phyloP scores from a whole-genome alignment of 2,113 vertebrate genomes.

The Holacanthus passer region DNA sequence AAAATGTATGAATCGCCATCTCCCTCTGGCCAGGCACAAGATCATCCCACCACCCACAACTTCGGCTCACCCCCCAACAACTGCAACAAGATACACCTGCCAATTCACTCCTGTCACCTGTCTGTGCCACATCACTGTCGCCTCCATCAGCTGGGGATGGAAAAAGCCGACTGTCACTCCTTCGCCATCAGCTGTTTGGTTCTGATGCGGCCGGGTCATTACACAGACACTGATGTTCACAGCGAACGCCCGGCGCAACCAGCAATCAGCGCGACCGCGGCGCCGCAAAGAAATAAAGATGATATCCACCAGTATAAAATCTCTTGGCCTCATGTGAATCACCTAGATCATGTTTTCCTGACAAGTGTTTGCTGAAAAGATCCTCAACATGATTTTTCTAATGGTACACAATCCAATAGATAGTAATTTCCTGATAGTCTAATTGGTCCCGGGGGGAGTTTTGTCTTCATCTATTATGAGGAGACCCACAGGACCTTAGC shows the following conservation, averaged over 20 bases:
- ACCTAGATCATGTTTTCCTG: conserved; percentile 46
- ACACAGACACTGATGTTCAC: conserved; percentile 15
- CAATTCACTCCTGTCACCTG: conserved; percentile 60
- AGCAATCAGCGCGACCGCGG: conserved; percentile 20
- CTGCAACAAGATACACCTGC: conserved; percentile 59
- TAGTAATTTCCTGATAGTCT: conserved; percentile 80
- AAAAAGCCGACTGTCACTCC: conserved; percentile 31
- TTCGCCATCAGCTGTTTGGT: conserved; percentile 37
- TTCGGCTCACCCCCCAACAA: conserved; percentile 14
- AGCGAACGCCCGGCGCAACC: not conserved
- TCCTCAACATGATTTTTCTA: conserved; percentile 65
- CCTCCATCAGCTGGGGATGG: conserved; percentile 42
- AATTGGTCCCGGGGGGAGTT: conserved; percentile 80
- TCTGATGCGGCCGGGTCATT: conserved; percentile 34
- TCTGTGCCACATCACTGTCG: conserved; percentile 55
- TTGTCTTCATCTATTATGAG: conserved; percentile 79
- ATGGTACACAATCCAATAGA: conserved; percentile 75
- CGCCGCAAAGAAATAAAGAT: conserved; percentile 29
- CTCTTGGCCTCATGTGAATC: conserved; percentile 4
- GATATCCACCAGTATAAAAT: conserved; percentile 15
- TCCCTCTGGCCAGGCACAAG: conserved; percentile 51
- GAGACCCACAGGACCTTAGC: conserved; percentile 72
- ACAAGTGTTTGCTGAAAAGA: conserved; percentile 62
- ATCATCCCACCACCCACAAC: conserved; percentile 32
- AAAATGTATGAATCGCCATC: conserved; percentile 73